Base-by-base conservation (phyloP, 2,888 invertebrate genomes). In the Drosophila melanosoma region DNA sequence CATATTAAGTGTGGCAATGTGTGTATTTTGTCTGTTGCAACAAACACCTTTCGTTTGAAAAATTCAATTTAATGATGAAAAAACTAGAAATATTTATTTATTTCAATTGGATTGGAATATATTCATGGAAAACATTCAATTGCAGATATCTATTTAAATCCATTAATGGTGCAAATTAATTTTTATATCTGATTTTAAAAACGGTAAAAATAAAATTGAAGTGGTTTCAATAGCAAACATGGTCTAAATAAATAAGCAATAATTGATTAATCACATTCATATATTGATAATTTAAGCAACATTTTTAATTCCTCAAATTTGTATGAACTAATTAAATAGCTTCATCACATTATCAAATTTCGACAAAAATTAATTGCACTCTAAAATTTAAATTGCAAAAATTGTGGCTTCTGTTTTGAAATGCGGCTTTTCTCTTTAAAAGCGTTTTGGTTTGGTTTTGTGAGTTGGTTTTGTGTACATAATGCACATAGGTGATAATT, bases 401-500 rank as follows among this genome's bases (percentile, higher is more conserved):
- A 36, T 42, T 48, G 56, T 8, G 26, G 3, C 0, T 15, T 3
- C 2, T 17, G 29, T 63, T 54, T 67, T 60, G 64, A 63, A 65
- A 29, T 49, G 45, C n/a, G 23, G 56, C 57, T 48, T 38, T 35
- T 29, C 5, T 23, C 3, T 23, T 3, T 12, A 17, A 53, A 62
- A 53, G 36, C 53, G 35, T 2, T 35, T 33, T 26, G 54, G 10
- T 20, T 49, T 26, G 54, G 40, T 57, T 57, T 11, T 20, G 59
- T 17, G 59, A 54, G 52, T 54, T 58, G 56, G 59, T 65, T 77
- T 82, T 65, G 69, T 78, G 74, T 71, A 69, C 70, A 71, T 76
- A 79, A 74, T 75, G 76, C 73, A 72, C 82, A 82, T 84, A 84
- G 87, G 87, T 87, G 89, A 88, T 87, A 87, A 87, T 87, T 87